A percentile compares a stretch with the other conserved stretches of the same genome.
Conservation (phyloP, 2,113 vertebrate genomes). For the Cervus canadensis region DNA sequence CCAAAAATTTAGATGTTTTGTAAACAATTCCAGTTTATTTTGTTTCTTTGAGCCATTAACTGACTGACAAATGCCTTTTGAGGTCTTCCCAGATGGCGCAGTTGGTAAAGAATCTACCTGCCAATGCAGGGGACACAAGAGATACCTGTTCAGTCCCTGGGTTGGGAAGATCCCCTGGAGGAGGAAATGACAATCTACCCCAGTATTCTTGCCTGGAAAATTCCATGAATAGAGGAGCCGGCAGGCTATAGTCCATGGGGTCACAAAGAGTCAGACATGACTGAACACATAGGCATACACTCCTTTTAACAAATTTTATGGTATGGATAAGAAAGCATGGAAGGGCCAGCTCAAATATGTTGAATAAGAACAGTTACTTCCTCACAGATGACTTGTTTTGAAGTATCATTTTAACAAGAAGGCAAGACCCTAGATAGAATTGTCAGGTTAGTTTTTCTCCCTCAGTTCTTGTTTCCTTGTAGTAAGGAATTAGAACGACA, state of each 20-base stretch:
- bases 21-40: neutral
- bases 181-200: neutral
- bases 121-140: neutral
- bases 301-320: neutral
- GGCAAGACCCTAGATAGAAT: neutral
- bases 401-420: neutral
- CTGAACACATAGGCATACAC: neutral
- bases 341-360: neutral
- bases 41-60: neutral
- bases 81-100: neutral
- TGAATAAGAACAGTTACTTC: neutral
- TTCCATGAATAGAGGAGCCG: neutral
- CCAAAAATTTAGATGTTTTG: neutral
- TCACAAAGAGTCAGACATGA: neutral
- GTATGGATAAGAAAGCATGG: neutral
- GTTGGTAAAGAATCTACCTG: neutral
- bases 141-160: neutral
- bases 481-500: neutral
- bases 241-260: neutral
- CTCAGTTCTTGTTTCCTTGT: neutral
- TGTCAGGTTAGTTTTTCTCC: neutral
- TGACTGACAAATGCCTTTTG: neutral
- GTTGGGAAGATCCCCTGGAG: neutral
- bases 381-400: neutral
- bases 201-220: neutral